These are phyloP conservation scores for Nebria ingens DNA, from an alignment of 1,140 invertebrate genomes.

Conservation along the genomic window DNA sequence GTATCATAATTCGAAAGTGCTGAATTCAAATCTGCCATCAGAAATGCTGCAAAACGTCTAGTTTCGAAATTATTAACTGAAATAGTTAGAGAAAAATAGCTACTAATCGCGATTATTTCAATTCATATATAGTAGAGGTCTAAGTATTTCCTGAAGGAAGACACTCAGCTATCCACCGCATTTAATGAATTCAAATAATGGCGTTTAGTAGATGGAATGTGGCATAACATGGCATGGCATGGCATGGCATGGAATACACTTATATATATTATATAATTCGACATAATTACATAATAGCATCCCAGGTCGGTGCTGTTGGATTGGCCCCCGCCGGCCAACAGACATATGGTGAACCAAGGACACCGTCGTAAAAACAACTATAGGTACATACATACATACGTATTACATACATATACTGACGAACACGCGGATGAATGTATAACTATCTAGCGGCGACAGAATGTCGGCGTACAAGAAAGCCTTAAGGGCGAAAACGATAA, in stretches of 20 bases:
- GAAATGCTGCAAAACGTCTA: no score
- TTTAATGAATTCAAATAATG: background rate
- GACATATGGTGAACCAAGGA: background rate
- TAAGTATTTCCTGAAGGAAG: no score
- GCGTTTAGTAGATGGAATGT: background rate
- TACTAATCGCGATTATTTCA: no score
- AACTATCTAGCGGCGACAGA: no score
- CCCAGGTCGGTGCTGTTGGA: no score
- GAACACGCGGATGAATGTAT: background rate
- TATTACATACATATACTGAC: no score
- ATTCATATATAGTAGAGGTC: no score
- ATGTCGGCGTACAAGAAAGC: background rate
- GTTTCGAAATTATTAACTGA: no score
- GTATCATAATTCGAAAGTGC: no score
- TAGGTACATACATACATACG: background rate
- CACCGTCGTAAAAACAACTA: background rate
- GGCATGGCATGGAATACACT: background rate
- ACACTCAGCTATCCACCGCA: no score
- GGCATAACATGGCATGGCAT: background rate
- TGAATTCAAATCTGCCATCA: no score
- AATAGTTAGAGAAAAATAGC: no score
- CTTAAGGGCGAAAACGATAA: background rate
- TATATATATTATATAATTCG: background rate
- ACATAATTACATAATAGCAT: background rate
- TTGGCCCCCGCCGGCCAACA: background rate